Percentiles rank a stretch among this genome's conserved stretches.
phyloP scores from a whole-genome alignment of 2,113 vertebrate species.

The Hemiprocne comata region DNA sequence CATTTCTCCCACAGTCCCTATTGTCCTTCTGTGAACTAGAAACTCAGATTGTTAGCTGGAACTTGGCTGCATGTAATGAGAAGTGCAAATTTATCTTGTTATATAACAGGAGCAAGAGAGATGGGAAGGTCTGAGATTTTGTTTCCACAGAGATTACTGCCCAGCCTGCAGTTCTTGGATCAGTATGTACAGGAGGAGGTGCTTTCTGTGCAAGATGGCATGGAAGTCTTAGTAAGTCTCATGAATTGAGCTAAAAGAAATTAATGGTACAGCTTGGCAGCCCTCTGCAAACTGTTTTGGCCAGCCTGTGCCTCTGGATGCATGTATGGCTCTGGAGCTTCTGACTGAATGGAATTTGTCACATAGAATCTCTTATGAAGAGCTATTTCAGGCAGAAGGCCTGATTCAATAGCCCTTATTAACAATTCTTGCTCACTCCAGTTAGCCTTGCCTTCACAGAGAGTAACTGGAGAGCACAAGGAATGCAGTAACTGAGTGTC shows the following conservation, averaged over 20 bases:
- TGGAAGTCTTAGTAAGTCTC: neutral
- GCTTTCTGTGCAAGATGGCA: neutral
- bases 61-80: slow-evolving; percentile 1
- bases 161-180: neutral
- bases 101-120: neutral
- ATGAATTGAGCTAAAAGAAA: neutral
- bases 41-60: slow-evolving; percentile 23
- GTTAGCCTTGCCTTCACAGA: neutral
- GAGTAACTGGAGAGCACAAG: neutral
- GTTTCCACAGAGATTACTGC: slow-evolving; percentile 39
- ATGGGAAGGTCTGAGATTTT: slow-evolving; percentile 16
- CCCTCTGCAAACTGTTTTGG: neutral
- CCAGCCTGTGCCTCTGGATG: neutral
- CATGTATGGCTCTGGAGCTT: neutral
- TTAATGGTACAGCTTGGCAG: neutral
- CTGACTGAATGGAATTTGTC: slow-evolving; percentile 6
- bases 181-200: neutral
- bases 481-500: neutral
- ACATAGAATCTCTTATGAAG: neutral
- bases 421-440: slow-evolving; percentile 3
- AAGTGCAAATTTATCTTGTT: slow-evolving; percentile 25
- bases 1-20: slow-evolving; percentile 5
- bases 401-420: neutral
- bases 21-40: slow-evolving; percentile 8
- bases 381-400: neutral